Evolutionary conservation across 2,113 vertebrate species (phyloP), one percentile per base, ranked within the genome.

Genomic region (Centropristis striata): DNA sequence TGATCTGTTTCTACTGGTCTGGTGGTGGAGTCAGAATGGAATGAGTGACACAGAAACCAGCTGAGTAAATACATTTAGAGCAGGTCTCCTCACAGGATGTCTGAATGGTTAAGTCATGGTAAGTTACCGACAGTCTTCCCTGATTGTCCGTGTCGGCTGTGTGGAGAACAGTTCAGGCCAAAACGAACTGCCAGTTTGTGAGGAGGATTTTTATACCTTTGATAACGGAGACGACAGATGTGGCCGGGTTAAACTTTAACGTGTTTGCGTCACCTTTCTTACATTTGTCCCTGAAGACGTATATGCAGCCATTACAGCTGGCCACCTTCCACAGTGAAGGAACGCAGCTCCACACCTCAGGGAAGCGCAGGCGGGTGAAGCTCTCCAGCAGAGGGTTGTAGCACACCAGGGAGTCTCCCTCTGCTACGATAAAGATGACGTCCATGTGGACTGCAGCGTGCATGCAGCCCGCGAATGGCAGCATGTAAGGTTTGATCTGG

Each of bases 281-380:
- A 76, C 97, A 99, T 83, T 96, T 96, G 90, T 99, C 98, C 0
- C 98, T 95, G 88, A 99, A 99, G 47, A 99, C 97, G 1, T 99
- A 99, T 71, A 99, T 97, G 91, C 96, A 98, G 71, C 98, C 98
- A 0, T 99, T 99, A 81, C 98, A 99, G 93, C 98, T 99, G 82
- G 98, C 98, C 13, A 99, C 97, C 94, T 99, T 99, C 98, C 98
- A 99, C 70, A 98, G 93, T 6, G 98, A 98, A 0, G 98, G 98
- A 55, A 97, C 95, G 1, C 97, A 97, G 94, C 97, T 99, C 98
- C 98, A 99, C 42, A 93, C 96, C 78, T 98, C 97, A 0, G 98
- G 98, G 91, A 99, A 97, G 77, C 97, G 98, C 0, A 99, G 94
- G 44, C 98, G 95, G 0, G 98, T 99, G 90, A 99, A 99, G 82